phyloP scores from a whole-genome alignment of 2,888 invertebrate genomes.

The Hymenopus coronatus region DNA sequence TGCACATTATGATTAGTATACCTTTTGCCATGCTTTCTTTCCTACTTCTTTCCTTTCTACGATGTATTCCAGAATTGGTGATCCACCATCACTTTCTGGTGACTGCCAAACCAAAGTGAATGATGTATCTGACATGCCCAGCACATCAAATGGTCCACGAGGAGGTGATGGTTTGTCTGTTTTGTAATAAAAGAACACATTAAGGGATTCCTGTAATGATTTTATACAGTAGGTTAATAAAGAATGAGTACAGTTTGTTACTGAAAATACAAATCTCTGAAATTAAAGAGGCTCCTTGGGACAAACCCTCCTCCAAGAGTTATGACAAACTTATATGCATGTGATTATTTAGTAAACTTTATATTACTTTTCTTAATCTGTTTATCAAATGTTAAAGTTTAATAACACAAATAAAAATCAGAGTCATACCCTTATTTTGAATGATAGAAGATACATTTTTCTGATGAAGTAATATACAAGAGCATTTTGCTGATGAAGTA shows the following conservation, averaged over 20 bases:
- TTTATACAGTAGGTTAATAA: neutral
- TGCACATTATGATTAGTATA: slow-evolving; percentile 36
- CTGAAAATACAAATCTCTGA: neutral
- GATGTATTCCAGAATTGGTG: slow-evolving; percentile 78
- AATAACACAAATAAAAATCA: too few relatives aligned
- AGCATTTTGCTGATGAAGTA: too few relatives aligned
- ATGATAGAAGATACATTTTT: too few relatives aligned
- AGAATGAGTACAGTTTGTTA: neutral
- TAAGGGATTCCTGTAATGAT: slow-evolving; percentile 5
- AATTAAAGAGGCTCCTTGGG: too few relatives aligned
- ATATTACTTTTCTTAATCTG: too few relatives aligned
- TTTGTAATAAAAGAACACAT: slow-evolving; percentile 32
- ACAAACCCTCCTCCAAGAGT: too few relatives aligned
- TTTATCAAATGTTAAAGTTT: too few relatives aligned
- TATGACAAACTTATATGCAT: too few relatives aligned
- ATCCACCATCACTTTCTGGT: slow-evolving; percentile 83
- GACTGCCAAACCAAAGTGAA: slow-evolving; percentile 82
- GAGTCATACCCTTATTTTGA: too few relatives aligned
- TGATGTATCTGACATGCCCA: slow-evolving; percentile 76
- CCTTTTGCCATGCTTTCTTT: slow-evolving; percentile 72
- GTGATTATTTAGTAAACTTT: too few relatives aligned
- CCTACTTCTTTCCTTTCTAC: slow-evolving; percentile 77
- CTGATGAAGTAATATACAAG: too few relatives aligned
- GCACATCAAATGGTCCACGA: slow-evolving; percentile 73
- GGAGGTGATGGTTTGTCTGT: slow-evolving; percentile 82